Percentiles rank a stretch among this genome's conserved stretches.
Conservation (phyloP, 2,888 invertebrate genomes). For the Amiota minor region DNA sequence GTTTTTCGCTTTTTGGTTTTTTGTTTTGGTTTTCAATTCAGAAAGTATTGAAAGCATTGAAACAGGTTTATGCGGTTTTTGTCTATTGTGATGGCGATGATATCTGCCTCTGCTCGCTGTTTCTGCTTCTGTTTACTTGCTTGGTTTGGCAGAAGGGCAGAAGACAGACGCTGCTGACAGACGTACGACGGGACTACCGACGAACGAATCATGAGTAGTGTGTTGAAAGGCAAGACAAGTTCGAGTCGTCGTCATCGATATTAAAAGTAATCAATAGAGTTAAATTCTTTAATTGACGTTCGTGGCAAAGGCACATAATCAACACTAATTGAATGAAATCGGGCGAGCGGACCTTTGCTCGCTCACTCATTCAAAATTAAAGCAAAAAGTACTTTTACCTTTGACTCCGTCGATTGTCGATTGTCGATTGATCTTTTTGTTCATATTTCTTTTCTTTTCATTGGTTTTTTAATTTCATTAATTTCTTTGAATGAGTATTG, state of each 20-base stretch:
- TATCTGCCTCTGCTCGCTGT: background rate
- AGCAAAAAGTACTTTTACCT: background rate
- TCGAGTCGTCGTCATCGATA: slow-evolving; percentile 44
- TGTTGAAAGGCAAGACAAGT: slow-evolving; percentile 2
- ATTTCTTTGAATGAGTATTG: too few relatives aligned
- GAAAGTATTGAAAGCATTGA: slow-evolving; percentile 33
- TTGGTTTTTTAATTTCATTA: too few relatives aligned
- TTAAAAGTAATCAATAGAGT: slow-evolving; percentile 64
- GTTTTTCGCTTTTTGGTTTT: background rate
- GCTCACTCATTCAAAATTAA: background rate
- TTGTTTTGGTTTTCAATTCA: slow-evolving; percentile 32
- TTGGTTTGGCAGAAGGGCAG: slow-evolving; percentile 43
- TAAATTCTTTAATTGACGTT: slow-evolving; percentile 61
- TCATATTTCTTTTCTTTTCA: too few relatives aligned
- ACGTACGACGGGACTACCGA: background rate
- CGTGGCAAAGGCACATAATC: slow-evolving; percentile 46
- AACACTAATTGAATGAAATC: slow-evolving; percentile 58
- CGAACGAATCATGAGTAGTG: background rate
- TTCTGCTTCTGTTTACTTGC: slow-evolving; percentile 34
- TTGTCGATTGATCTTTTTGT: too few relatives aligned
- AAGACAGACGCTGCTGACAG: background rate
- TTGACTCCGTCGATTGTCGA: background rate
- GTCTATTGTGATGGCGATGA: background rate
- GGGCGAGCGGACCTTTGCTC: background rate
- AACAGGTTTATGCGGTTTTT: slow-evolving; percentile 50